Evolutionary conservation across 2,888 invertebrate species (phyloP).

Genomic region (Helicoverpa assulta): DNA sequence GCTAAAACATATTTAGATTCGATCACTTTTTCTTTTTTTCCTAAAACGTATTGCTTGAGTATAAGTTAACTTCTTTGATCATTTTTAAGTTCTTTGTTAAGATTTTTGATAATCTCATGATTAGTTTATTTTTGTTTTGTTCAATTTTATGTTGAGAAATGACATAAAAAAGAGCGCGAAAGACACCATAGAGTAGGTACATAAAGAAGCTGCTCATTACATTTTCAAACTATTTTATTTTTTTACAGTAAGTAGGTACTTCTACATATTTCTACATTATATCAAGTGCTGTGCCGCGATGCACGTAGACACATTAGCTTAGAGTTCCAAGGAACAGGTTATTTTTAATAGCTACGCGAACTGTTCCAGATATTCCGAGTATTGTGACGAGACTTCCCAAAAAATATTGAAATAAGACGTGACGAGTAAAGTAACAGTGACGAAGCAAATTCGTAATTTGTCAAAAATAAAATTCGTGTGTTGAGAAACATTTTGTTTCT

Average conservation of each 20-base stretch:
- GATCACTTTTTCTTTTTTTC: too few species aligned
- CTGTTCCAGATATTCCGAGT: slow-evolving; percentile 25
- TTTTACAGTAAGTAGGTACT: not conserved
- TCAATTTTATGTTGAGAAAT: too few species aligned
- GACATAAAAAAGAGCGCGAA: too few species aligned
- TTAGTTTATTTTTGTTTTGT: too few species aligned
- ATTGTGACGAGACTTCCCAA: not conserved
- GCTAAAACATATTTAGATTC: too few species aligned
- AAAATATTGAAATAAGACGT: slow-evolving; percentile 2
- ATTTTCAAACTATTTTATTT: too few species aligned
- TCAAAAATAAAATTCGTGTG: slow-evolving; percentile 6
- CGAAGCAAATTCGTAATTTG: not conserved
- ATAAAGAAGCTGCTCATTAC: too few species aligned
- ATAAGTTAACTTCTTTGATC: too few species aligned
- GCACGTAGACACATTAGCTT: slow-evolving; percentile 44
- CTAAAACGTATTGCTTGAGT: too few species aligned
- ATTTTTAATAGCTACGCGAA: slow-evolving; percentile 39
- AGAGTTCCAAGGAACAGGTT: slow-evolving; percentile 11
- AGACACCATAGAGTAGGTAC: too few species aligned
- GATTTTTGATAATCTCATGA: too few species aligned
- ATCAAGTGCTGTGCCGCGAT: slow-evolving; percentile 11
- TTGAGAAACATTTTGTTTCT: not conserved
- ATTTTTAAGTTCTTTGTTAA: too few species aligned
- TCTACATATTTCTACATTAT: not conserved
- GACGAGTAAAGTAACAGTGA: slow-evolving; percentile 1